Evolutionary conservation across 2,888 invertebrate species (phyloP).

Genomic region (Teinopalpus imperialis): DNA sequence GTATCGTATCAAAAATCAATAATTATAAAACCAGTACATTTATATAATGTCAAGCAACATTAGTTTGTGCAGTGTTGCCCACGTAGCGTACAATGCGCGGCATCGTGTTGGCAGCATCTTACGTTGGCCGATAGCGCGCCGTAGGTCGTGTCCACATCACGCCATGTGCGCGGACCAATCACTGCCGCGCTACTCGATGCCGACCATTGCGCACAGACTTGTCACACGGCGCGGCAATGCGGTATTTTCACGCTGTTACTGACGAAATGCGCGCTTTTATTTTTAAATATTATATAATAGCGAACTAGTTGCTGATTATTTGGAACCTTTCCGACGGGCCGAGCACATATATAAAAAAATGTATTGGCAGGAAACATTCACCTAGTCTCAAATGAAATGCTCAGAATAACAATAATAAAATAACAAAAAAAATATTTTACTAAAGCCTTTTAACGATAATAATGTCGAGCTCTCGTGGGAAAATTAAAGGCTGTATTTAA

Average conservation of each 20-base stretch:
- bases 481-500: not conserved
- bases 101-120: constrained; percentile 59
- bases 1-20: too few relatives aligned
- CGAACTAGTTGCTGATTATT: constrained; percentile 8
- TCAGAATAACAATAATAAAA: too few relatives aligned
- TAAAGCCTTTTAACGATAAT: too few relatives aligned
- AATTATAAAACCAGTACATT: too few relatives aligned
- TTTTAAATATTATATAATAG: constrained; percentile 38
- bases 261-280: constrained; percentile 27
- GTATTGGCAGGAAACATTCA: constrained; percentile 11
- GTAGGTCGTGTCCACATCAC: constrained; percentile 46
- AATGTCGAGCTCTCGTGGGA: not conserved
- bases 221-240: constrained; percentile 38
- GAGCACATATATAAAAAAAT: not conserved
- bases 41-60: constrained; percentile 35
- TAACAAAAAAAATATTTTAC: too few relatives aligned
- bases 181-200: constrained; percentile 47
- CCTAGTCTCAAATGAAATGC: constrained; percentile 13
- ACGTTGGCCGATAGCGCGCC: constrained; percentile 41
- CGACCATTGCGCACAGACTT: constrained; percentile 41
- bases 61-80: constrained; percentile 23
- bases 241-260: constrained; percentile 14
- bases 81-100: constrained; percentile 41
- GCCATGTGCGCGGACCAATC: constrained; percentile 68
- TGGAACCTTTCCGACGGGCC: not conserved